A percentile compares a stretch with the other conserved stretches of the same genome.
Evolutionary conservation across 1,140 invertebrate species (phyloP).

Genomic region (Antheraea pernyi): DNA sequence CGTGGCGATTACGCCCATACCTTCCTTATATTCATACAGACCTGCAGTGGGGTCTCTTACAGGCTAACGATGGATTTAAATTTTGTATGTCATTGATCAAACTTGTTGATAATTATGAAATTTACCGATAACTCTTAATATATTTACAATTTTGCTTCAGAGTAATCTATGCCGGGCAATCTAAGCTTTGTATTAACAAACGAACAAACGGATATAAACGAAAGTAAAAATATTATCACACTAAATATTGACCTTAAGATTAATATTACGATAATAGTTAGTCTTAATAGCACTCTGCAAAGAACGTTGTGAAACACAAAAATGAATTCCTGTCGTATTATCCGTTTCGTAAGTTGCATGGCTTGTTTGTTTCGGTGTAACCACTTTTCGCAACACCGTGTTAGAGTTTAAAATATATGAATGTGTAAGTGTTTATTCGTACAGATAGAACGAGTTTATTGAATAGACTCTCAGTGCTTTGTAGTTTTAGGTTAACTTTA

Average conservation of each 20-base stretch:
- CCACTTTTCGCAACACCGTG: not conserved
- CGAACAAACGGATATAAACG: not conserved
- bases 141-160: too few species aligned
- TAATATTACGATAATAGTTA: slow-evolving; percentile 8
- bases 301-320: not conserved
- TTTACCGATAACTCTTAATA: too few species aligned
- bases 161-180: not conserved
- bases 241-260: slow-evolving; percentile 13
- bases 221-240: slow-evolving; percentile 4
- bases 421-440: not conserved
- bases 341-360: not conserved
- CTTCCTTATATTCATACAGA: too few species aligned
- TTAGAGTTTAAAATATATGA: not conserved
- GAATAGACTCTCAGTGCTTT: not conserved
- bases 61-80: too few species aligned
- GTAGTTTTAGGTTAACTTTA: too few species aligned
- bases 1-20: too few species aligned
- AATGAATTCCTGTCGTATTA: not conserved
- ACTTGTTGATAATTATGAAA: too few species aligned
- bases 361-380: slow-evolving; percentile 2
- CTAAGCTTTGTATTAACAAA: not conserved
- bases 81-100: too few species aligned
- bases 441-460: not conserved
- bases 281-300: not conserved
- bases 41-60: too few species aligned